These are phyloP conservation scores for Pocillopora damicornis DNA, from an alignment of 64 coral and sea anemone genomes.

Conservation along the genomic window DNA sequence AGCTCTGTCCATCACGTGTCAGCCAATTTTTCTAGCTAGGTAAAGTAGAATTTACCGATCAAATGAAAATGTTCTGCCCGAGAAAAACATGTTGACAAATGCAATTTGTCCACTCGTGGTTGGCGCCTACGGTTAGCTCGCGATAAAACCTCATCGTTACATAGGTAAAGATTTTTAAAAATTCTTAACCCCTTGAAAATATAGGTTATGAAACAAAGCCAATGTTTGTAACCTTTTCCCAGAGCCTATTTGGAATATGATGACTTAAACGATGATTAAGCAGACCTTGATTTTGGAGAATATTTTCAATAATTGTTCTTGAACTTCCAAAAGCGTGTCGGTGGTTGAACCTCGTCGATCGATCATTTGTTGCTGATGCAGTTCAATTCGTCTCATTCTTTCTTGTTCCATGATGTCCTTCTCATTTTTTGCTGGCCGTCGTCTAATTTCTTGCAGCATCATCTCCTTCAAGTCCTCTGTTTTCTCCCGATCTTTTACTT, in stretches of 20 bases:
- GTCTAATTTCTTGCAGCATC: conserved; percentile 88
- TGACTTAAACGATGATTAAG: neutral
- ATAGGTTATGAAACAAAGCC: neutral
- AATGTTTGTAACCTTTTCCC: no score
- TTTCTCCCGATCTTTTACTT: conserved; percentile 22
- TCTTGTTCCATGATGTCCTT: conserved; percentile 23
- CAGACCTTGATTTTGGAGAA: conserved; percentile 90
- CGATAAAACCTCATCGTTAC: no score
- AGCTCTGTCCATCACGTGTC: no score
- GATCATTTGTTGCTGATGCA: conserved; percentile 38
- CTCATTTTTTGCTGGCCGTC: conserved; percentile 19
- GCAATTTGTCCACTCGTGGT: no score
- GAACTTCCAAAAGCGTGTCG: conserved; percentile 72
- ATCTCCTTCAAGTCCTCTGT: conserved; percentile 85
- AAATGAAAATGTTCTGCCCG: no score
- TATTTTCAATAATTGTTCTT: conserved; percentile 88
- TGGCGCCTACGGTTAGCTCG: no score
- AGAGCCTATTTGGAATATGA: neutral
- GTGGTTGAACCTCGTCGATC: conserved; percentile 44
- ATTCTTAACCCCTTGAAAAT: no score
- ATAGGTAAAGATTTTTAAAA: no score
- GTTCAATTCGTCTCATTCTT: conserved; percentile 9
- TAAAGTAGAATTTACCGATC: no score
- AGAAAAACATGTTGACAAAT: no score
- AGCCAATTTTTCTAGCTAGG: no score